Evolutionary conservation across 2,113 vertebrate genomes (phyloP), one percentile per base, ranked within the genome.

Genomic region (Hystrix cristata): DNA sequence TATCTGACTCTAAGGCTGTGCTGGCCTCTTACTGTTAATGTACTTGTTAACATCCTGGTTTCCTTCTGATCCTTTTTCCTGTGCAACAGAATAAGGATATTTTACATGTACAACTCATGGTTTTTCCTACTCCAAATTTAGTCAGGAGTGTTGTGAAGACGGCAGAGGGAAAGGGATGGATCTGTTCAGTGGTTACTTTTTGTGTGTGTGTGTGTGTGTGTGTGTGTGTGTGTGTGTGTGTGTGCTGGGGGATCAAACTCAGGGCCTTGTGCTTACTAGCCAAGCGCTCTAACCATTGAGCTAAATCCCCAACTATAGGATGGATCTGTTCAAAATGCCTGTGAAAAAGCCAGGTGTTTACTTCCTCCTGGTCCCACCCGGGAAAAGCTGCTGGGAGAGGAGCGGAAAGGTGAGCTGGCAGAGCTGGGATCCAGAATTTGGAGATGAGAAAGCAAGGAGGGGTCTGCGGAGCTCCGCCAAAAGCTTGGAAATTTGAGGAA

Each of bases 1-100:
- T 64, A 88, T 93, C 93, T 93, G 89, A 90, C 87, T 72, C 88
- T 18, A 64, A 64, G 67, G 83, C 60, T 93, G 67, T 91, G 65
- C 80, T 86, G 96, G 57, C 72, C 27, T 88, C 48, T 94, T 86
- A 78, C 91, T 84, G 81, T 85, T 94, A 87, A 79, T 8, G 10
- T 90, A 76, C 4, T 2, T 7, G 3, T 93, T 79, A 34, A 7
- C 76, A 34, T 79, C 48, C 76, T 60, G 72, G 65, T 69, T 96
- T 93, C 86, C 89, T 95, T 93, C 65, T 53, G 29, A 88, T 60
- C 46, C 92, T 74, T 85, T 88, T 85, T 92, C 80, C 67, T 91
- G n/a, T 82, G 43, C 60, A 82, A 87, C 43, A 80, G 74, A 57
- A 91, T 79, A 86, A 65, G 94, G 83, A 95, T 85, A 96, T 80